Base-by-base conservation (phyloP, 2,113 vertebrate species). In the Lophura nycthemera region DNA sequence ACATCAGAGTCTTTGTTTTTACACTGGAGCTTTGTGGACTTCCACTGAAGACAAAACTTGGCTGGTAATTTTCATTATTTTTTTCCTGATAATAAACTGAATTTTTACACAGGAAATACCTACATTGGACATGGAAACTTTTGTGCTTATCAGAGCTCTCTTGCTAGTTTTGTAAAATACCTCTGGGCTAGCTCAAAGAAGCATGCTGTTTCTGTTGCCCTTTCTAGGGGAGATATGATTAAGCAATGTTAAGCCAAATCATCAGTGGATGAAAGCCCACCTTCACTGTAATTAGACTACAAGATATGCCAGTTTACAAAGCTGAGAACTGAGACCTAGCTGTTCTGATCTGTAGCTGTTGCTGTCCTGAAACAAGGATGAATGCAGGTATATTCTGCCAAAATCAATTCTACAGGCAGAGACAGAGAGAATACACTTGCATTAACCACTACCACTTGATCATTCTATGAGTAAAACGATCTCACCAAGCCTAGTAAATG, bases 371-470 rank as follows among this genome's bases (percentile, higher is more conserved):
- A 93, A 92, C 69, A 84, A 86, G 76, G 24, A 89, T 30, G 29
- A 90, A 86, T 66, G 83, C 21, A 61, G 40, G 38, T 79, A 30
- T 67, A 73, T 64, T 73, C 42, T 84, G 48, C 34, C 50, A 40
- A 74, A 90, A 92, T 88, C 6, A 22, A 52, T 86, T 88, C 34
- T 38, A 16, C 72, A 96, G 86, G 69, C 86, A 93, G 2, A 85
- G 72, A 72, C 48, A 64, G 54, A 85, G 57, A 75, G 43, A 87
- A 87, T 65, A 61, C 66, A 40, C n/a, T 95, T 96, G 32, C 72
- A 73, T 89, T 93, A 89, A 81, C 34, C 91, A 72, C 69, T 92
- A n/a, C 36, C 61, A 86, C 61, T 94, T 86, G 42, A 79, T 94
- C 63, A 88, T 93, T 83, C 63, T 76, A 50, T 43, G 61, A 88